Conservation (phyloP, 2,888 invertebrate genomes). For the Cordilura impudica region DNA sequence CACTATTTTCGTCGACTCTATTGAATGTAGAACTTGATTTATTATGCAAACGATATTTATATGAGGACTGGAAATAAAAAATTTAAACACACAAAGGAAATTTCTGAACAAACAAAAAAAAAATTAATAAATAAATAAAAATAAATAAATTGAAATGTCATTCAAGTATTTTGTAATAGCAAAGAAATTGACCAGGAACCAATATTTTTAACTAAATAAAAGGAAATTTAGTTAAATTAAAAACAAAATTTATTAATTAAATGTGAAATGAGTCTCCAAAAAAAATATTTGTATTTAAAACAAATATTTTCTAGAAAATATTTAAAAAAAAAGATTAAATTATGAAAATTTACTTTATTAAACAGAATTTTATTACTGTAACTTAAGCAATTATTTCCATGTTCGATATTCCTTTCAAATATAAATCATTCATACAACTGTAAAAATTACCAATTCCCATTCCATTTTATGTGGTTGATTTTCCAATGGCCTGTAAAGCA, state of each 20-base stretch:
- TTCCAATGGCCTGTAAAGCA: not conserved
- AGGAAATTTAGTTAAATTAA: no score
- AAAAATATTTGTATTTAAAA: no score
- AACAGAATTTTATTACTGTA: no score
- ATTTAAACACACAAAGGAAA: not conserved
- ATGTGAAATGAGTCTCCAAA: no score
- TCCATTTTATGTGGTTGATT: not conserved
- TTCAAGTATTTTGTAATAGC: not conserved
- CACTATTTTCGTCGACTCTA: not conserved
- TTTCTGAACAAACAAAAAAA: not conserved
- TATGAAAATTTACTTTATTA: no score
- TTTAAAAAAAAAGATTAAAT: no score
- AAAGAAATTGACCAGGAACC: no score
- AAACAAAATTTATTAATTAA: no score
- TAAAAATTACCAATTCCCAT: not conserved
- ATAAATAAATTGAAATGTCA: not conserved
- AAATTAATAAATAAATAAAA: not conserved
- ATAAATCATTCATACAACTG: not conserved
- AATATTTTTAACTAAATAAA: no score
- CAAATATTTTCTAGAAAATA: no score
- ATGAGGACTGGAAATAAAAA: not conserved
- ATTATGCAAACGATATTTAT: not conserved
- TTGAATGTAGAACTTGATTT: constrained; percentile 6
- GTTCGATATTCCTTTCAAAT: no score
- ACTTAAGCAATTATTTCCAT: no score